Evolutionary conservation across 2,113 vertebrate species (phyloP).

Genomic region (Chamaetylas fuelleborni): DNA sequence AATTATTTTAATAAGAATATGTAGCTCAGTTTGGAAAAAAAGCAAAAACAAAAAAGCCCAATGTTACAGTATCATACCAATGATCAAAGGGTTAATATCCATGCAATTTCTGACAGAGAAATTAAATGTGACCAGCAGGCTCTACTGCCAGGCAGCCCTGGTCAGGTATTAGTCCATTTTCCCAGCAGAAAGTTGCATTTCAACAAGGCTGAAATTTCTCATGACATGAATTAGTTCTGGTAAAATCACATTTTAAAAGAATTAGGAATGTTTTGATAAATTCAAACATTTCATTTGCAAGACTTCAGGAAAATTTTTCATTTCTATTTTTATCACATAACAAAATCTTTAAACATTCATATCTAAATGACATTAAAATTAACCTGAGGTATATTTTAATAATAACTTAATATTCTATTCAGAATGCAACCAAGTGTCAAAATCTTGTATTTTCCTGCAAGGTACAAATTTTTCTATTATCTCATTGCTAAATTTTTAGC

Average conservation of each 20-base stretch:
- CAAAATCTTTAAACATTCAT: background rate
- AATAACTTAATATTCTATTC: background rate
- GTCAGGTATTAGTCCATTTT: background rate
- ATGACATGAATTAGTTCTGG: background rate
- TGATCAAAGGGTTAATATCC: background rate
- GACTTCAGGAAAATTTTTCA: background rate
- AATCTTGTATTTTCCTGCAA: background rate
- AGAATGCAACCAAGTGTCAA: background rate
- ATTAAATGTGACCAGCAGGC: background rate
- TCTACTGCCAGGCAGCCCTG: background rate
- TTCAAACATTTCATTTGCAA: background rate
- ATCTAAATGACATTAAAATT: background rate
- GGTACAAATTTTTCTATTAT: background rate
- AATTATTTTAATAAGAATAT: conserved; percentile 2
- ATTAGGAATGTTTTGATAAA: background rate
- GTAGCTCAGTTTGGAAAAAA: background rate
- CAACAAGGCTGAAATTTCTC: background rate
- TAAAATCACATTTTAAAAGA: background rate
- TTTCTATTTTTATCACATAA: background rate
- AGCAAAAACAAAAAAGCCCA: background rate
- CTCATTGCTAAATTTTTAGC: background rate
- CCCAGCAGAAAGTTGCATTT: background rate
- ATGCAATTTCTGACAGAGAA: background rate
- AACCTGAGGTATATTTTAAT: background rate
- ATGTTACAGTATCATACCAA: background rate